Evolutionary conservation across 1,140 invertebrate species (phyloP).

Genomic region (Magallana gigas): DNA sequence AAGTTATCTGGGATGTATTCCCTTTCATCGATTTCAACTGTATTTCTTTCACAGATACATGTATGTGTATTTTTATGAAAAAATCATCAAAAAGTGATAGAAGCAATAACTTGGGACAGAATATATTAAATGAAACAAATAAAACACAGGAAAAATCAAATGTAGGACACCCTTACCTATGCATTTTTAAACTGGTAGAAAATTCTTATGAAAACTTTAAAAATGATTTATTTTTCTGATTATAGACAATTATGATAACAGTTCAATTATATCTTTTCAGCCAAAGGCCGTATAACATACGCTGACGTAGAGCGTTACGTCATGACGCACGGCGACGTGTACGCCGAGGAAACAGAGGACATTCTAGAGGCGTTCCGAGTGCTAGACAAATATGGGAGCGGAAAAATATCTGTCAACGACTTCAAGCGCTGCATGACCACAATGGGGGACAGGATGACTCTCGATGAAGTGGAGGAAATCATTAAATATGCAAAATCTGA

Average conservation of each 20-base stretch:
- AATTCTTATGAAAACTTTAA: too few relatives aligned
- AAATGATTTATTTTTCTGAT: too few relatives aligned
- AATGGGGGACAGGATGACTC: constrained; percentile 98
- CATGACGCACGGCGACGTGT: constrained; percentile 21
- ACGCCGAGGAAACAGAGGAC: constrained; percentile 52
- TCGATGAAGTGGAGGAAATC: constrained; percentile 99
- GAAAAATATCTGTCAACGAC: constrained; percentile 85
- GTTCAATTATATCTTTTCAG: constrained; percentile 46
- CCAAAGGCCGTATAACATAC: constrained; percentile 52
- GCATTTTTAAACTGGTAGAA: too few relatives aligned
- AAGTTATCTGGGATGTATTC: too few relatives aligned
- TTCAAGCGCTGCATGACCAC: constrained; percentile 98
- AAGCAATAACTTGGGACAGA: too few relatives aligned
- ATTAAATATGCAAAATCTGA: constrained; percentile 98
- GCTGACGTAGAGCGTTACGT: constrained; percentile 60
- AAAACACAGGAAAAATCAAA: too few relatives aligned
- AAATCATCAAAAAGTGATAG: too few relatives aligned
- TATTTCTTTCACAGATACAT: too few relatives aligned
- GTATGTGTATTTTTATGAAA: too few relatives aligned
- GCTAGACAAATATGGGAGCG: constrained; percentile 58
- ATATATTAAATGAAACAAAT: too few relatives aligned
- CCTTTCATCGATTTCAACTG: too few relatives aligned
- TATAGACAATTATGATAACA: neutral
- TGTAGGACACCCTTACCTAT: too few relatives aligned
- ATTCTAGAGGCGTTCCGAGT: constrained; percentile 61